phyloP scores from a whole-genome alignment of 2,113 vertebrate genomes.

The Pituophis catenifer region DNA sequence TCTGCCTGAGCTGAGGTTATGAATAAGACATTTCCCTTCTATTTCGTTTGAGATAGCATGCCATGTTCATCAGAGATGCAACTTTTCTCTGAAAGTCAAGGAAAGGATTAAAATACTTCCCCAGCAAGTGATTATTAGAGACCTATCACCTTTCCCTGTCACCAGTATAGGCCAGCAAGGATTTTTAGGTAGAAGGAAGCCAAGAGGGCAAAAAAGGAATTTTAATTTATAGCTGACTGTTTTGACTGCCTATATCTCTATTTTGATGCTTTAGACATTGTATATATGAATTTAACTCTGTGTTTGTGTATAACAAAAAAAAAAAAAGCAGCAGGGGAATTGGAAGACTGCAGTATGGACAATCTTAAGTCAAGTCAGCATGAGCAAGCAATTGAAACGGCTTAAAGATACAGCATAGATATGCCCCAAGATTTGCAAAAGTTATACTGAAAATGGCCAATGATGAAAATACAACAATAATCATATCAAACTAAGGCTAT shows the following conservation, averaged over 20 bases:
- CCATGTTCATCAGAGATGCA: background rate
- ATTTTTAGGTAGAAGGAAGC: background rate
- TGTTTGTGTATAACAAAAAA: background rate
- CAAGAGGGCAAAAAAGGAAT: background rate
- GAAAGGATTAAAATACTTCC: background rate
- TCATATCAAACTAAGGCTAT: background rate
- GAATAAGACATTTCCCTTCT: background rate
- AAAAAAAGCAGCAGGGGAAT: background rate
- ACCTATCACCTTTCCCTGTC: background rate
- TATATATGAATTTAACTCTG: background rate
- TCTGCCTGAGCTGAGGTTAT: background rate
- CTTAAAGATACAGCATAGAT: background rate
- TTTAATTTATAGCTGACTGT: background rate
- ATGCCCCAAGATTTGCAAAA: background rate
- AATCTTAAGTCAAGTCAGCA: background rate
- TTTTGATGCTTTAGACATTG: background rate
- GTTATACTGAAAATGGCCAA: background rate
- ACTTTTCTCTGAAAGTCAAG: background rate
- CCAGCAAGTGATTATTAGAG: background rate
- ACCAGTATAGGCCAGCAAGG: background rate
- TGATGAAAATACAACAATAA: background rate
- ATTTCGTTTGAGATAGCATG: background rate
- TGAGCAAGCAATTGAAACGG: background rate
- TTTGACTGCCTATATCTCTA: background rate
- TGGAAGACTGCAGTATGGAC: background rate